A percentile compares a stretch with the other conserved stretches of the same genome.
Evolutionary conservation across 2,888 invertebrate species (phyloP).

Genomic region (Pyrgus malvae): DNA sequence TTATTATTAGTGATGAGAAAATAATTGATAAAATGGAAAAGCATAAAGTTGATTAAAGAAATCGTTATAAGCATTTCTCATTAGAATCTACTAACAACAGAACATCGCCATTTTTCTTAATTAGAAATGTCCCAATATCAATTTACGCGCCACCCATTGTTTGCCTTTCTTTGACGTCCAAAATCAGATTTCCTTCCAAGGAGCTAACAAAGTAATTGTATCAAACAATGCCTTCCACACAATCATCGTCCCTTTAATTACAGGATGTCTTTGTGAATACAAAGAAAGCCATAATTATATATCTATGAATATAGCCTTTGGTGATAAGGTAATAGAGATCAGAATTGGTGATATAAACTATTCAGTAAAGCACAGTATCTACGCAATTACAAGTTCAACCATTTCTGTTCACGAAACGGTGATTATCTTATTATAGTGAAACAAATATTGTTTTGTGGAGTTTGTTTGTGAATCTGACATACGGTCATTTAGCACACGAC

Average conservation of each 20-base stretch:
- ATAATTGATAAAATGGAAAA: too few relatives aligned
- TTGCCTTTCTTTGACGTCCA: neutral
- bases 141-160: neutral
- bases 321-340: neutral
- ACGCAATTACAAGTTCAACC: slow-evolving; percentile 10
- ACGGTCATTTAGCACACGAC: too few relatives aligned
- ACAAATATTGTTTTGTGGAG: slow-evolving; percentile 41
- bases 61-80: too few relatives aligned
- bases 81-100: too few relatives aligned
- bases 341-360: neutral
- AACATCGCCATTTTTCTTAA: neutral
- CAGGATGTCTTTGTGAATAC: slow-evolving; percentile 14
- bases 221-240: slow-evolving; percentile 19
- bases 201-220: slow-evolving; percentile 23
- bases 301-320: neutral
- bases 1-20: too few relatives aligned
- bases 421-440: slow-evolving; percentile 46
- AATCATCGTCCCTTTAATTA: slow-evolving; percentile 19
- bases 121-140: neutral
- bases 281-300: slow-evolving; percentile 16
- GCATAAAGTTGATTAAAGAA: too few relatives aligned
- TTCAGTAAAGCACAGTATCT: slow-evolving; percentile 3
- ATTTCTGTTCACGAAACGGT: slow-evolving; percentile 15
- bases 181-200: slow-evolving; percentile 12
- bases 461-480: neutral